phyloP scores from a whole-genome alignment of 2,113 vertebrate species.

The Apodemus sylvaticus region DNA sequence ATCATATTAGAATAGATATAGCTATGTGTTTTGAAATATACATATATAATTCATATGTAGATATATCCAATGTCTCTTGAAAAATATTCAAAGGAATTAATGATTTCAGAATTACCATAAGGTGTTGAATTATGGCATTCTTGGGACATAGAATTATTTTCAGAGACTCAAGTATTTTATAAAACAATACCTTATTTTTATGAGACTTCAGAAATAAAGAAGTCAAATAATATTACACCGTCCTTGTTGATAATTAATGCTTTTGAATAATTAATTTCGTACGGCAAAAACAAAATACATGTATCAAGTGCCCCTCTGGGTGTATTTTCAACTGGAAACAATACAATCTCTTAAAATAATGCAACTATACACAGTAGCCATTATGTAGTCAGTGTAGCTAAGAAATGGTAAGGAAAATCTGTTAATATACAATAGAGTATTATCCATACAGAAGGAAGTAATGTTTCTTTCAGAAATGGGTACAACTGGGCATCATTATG shows the following conservation, averaged over 20 bases:
- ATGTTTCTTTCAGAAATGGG: not conserved
- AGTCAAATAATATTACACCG: slow-evolving; percentile 20
- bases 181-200: slow-evolving; percentile 30
- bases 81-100: not conserved
- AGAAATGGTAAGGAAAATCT: not conserved
- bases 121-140: slow-evolving; percentile 9
- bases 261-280: slow-evolving; percentile 32
- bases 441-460: no score
- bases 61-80: not conserved
- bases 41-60: not conserved
- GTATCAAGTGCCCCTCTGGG: not conserved
- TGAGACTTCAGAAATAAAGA: slow-evolving; percentile 18
- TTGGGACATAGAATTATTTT: slow-evolving; percentile 1
- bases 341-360: slow-evolving; percentile 34
- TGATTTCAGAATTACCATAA: not conserved
- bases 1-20: not conserved
- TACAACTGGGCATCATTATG: no score
- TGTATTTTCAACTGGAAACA: not conserved
- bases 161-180: not conserved
- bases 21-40: not conserved
- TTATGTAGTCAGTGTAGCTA: not conserved
- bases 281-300: not conserved
- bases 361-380: not conserved
- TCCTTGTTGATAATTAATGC: not conserved
- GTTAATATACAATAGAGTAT: not conserved